Conservation (phyloP, 2,113 vertebrate genomes). For the Sardina pilchardus region DNA sequence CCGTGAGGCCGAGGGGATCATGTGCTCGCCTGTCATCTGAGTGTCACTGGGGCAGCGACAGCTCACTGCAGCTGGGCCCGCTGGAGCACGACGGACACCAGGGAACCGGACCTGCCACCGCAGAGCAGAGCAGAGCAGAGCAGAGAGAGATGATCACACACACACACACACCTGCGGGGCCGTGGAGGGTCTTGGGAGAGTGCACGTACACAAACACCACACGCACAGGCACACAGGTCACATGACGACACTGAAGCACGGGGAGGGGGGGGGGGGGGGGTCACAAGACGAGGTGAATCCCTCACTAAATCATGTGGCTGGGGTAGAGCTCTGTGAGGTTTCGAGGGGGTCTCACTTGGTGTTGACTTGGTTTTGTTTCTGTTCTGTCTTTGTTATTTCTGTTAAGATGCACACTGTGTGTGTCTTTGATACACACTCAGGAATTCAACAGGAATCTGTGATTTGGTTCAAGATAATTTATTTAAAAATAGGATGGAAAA, state of each 20-base stretch:
- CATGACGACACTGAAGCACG: not conserved
- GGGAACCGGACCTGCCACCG: slow-evolving; percentile 29
- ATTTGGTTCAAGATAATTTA: not conserved
- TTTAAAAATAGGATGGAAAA: not conserved
- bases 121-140: slow-evolving; percentile 20
- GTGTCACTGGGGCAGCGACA: slow-evolving; percentile 17
- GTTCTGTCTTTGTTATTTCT: not conserved
- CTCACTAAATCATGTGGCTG: not conserved
- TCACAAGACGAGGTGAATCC: not conserved
- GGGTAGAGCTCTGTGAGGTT: not conserved
- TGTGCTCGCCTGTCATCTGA: slow-evolving; percentile 31
- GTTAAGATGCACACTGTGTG: not conserved
- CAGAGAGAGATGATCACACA: too few species aligned
- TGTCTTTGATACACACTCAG: not conserved
- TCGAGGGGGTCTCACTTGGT: not conserved
- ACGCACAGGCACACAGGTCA: too few species aligned
- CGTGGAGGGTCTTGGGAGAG: not conserved
- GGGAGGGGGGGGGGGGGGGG: too few species aligned
- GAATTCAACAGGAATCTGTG: not conserved
- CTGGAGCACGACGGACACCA: slow-evolving; percentile 5
- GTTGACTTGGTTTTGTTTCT: not conserved
- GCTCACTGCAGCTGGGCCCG: slow-evolving; percentile 17
- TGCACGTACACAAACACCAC: not conserved
- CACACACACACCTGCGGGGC: not conserved
- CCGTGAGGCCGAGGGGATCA: slow-evolving; percentile 18